A percentile compares a stretch with the other conserved stretches of the same genome.
Conservation (phyloP, 2,113 vertebrate genomes). For the Anhinga rufa region DNA sequence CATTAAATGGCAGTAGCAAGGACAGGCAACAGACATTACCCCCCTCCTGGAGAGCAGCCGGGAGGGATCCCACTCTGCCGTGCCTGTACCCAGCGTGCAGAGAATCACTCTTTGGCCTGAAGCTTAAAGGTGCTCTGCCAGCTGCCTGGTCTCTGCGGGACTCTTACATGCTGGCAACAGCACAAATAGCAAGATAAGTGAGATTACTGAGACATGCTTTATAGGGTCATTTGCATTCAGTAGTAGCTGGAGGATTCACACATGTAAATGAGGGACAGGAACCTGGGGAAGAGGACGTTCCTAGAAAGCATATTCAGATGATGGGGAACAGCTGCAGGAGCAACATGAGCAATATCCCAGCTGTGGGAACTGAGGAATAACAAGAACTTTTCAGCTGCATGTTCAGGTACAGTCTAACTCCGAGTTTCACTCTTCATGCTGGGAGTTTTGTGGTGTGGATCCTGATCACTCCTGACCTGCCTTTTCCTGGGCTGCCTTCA, state of each 20-base stretch:
- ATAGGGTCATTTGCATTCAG: not conserved
- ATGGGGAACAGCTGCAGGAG: not conserved
- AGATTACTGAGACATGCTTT: not conserved
- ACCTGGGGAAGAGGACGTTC: not conserved
- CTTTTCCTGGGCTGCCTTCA: not conserved
- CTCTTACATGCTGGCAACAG: not conserved
- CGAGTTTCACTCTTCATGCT: not conserved
- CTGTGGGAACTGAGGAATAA: not conserved
- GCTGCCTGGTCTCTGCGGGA: fast-evolving
- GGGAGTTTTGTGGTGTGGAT: not conserved
- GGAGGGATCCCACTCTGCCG: not conserved
- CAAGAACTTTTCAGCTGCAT: not conserved
- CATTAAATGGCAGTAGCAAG: not conserved
- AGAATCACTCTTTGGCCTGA: not conserved
- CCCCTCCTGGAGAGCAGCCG: fast-evolving
- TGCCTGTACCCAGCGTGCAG: fast-evolving
- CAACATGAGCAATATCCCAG: not conserved
- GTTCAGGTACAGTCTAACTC: not conserved
- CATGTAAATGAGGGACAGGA: not conserved
- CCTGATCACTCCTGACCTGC: not conserved
- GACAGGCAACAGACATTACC: not conserved
- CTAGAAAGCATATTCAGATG: not conserved
- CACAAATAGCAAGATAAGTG: not conserved
- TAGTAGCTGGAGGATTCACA: not conserved
- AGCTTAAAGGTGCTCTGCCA: not conserved